A percentile compares a stretch with the other conserved stretches of the same genome.
These are phyloP conservation scores for Omphaloscelis lunosa DNA, from an alignment of 2,888 invertebrate species.

Conservation along the genomic window DNA sequence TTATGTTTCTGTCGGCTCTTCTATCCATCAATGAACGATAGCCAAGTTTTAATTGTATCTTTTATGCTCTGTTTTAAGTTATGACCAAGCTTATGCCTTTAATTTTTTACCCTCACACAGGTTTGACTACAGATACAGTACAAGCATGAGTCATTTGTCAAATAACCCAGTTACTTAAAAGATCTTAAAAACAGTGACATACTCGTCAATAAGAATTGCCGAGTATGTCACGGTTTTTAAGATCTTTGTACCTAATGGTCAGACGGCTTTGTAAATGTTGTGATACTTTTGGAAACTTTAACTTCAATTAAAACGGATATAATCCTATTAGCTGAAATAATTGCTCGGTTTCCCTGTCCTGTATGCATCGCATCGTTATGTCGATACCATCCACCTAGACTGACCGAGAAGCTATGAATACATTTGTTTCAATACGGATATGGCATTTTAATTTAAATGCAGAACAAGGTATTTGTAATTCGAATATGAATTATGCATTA, in stretches of 20 bases:
- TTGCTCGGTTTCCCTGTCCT: neutral
- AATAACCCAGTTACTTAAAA: neutral
- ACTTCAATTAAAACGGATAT: slow-evolving; percentile 19
- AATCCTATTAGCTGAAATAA: slow-evolving; percentile 32
- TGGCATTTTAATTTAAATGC: slow-evolving; percentile 49
- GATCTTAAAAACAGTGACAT: neutral
- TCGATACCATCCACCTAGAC: slow-evolving; percentile 36
- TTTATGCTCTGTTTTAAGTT: neutral
- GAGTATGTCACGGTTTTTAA: too few species aligned
- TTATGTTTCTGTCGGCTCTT: slow-evolving; percentile 21
- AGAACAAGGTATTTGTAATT: slow-evolving; percentile 46
- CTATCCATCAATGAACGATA: neutral
- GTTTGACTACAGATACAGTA: neutral
- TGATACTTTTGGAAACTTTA: neutral
- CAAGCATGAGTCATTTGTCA: neutral
- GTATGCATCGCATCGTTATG: slow-evolving; percentile 21
- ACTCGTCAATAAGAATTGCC: neutral
- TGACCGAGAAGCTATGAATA: slow-evolving; percentile 46
- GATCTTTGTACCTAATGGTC: neutral
- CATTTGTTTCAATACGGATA: slow-evolving; percentile 35
- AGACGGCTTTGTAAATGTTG: neutral
- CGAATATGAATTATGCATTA: slow-evolving; percentile 21
- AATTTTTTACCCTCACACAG: neutral
- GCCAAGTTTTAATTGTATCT: neutral
- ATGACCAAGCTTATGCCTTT: neutral